Evolutionary conservation across 2,113 vertebrate genomes (phyloP).

Genomic region (Anhinga rufa): DNA sequence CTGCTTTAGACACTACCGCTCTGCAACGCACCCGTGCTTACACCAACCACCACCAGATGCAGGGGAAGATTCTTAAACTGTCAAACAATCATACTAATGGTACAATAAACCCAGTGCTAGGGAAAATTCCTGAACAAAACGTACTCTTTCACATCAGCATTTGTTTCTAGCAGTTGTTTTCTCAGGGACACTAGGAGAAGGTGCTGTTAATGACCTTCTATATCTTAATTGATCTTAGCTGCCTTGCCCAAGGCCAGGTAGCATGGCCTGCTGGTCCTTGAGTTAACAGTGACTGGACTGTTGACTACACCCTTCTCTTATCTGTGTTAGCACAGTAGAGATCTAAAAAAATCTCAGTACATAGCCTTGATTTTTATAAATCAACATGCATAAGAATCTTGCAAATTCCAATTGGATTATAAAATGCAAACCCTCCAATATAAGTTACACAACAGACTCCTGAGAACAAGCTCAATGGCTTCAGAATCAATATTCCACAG

Average conservation of each 20-base stretch:
- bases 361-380: conserved; percentile 25
- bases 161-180: neutral
- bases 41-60: neutral
- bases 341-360: neutral
- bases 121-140: neutral
- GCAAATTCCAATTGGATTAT: neutral
- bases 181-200: neutral
- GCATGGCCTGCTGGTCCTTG: neutral
- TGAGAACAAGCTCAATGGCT: neutral
- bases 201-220: neutral
- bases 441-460: neutral
- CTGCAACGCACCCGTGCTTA: neutral
- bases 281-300: neutral
- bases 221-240: neutral
- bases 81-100: neutral
- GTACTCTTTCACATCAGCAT: neutral
- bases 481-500: neutral
- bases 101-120: rapidly evolving
- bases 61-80: neutral
- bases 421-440: neutral
- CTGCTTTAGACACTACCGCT: neutral
- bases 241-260: neutral
- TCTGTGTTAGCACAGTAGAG: neutral
- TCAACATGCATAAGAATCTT: neutral
- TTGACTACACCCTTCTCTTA: neutral